Evolutionary conservation across 2,797 vertebrate genomes (phyloP).

Genomic region (Acanthiza pusilla): DNA sequence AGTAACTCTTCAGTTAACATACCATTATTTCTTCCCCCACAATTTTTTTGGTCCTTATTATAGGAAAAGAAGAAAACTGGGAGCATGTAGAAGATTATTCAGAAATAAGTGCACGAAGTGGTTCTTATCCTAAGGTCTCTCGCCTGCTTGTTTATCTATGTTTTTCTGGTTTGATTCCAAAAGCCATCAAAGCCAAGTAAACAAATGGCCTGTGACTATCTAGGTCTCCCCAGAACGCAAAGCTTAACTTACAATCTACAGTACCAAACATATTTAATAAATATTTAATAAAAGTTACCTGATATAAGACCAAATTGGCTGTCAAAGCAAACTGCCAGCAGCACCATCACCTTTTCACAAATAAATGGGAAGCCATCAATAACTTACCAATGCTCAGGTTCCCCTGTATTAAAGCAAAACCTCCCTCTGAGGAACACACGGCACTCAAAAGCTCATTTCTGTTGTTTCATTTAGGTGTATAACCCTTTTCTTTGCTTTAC

Average conservation of each 20-base stretch:
- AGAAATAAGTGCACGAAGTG: neutral
- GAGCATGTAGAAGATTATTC: neutral
- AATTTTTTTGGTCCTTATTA: neutral
- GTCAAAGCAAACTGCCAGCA: neutral
- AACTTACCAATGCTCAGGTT: neutral
- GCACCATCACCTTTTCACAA: neutral
- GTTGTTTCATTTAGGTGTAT: accelerated
- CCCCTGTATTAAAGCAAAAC: neutral
- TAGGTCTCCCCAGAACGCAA: neutral
- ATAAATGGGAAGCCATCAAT: accelerated
- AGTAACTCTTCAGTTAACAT: neutral
- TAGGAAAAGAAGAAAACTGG: neutral
- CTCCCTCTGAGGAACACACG: accelerated
- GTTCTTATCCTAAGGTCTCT: neutral
- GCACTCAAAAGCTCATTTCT: neutral
- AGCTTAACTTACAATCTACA: neutral
- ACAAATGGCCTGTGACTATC: neutral
- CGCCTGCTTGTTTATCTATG: neutral
- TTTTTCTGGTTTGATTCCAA: constrained; percentile 3
- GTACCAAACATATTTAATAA: neutral
- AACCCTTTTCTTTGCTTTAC: neutral
- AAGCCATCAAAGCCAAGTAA: neutral
- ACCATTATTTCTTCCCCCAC: neutral
- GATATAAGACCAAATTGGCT: neutral
- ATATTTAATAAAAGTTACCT: neutral